A percentile compares a stretch with the other conserved stretches of the same genome.
Conservation (phyloP, 1,140 invertebrate species). For the Drosophila neocordata region DNA sequence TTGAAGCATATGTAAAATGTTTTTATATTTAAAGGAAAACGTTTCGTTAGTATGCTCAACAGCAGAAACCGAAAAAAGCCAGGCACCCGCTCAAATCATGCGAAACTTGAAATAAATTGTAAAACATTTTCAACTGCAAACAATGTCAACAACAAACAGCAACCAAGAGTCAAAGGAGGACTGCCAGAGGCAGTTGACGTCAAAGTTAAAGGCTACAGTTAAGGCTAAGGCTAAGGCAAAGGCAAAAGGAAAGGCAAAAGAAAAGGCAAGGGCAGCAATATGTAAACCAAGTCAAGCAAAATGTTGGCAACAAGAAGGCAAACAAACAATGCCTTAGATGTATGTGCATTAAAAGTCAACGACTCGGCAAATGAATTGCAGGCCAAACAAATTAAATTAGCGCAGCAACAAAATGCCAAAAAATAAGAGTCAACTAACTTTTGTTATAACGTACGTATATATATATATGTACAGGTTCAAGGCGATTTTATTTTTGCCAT, state of each 20-base stretch:
- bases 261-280: background rate
- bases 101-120: slow-evolving; percentile 51
- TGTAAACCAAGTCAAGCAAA: slow-evolving; percentile 55
- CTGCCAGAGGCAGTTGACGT: background rate
- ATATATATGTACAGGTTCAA: slow-evolving; percentile 4
- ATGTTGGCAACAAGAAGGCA: slow-evolving; percentile 63
- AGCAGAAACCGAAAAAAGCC: slow-evolving; percentile 1
- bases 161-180: slow-evolving; percentile 21
- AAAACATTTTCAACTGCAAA: slow-evolving; percentile 31
- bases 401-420: slow-evolving; percentile 42
- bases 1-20: slow-evolving; percentile 34
- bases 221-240: background rate
- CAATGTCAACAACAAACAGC: slow-evolving; percentile 42
- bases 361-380: slow-evolving; percentile 77
- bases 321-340: slow-evolving; percentile 65
- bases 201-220: slow-evolving; percentile 24
- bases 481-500: slow-evolving; percentile 24
- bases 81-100: slow-evolving; percentile 31
- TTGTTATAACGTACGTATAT: background rate
- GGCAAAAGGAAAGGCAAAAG: background rate
- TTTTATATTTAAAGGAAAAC: slow-evolving; percentile 17
- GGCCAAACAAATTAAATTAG: slow-evolving; percentile 71
- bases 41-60: slow-evolving; percentile 6
- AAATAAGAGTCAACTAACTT: slow-evolving; percentile 2
- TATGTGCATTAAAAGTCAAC: slow-evolving; percentile 72